A percentile compares a stretch with the other conserved stretches of the same genome.
These are phyloP conservation scores for Columba livia DNA, from an alignment of 2,113 vertebrate genomes.

Conservation along the genomic window DNA sequence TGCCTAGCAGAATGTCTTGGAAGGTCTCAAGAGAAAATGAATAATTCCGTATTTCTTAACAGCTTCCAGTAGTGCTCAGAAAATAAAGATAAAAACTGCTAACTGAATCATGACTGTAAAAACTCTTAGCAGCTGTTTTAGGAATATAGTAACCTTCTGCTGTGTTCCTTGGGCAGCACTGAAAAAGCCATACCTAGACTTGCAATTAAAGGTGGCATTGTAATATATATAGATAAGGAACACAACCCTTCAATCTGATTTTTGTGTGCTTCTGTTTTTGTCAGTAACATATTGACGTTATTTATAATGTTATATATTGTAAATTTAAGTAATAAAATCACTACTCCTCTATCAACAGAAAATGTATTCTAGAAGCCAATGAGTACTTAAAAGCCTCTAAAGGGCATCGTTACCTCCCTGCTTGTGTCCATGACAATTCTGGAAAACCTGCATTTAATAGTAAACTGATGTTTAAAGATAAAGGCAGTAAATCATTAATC, in stretches of 20 bases:
- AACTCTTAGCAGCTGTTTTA: not conserved
- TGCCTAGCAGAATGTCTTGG: not conserved
- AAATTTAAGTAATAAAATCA: not conserved
- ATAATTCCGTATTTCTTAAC: not conserved
- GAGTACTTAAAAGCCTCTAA: not conserved
- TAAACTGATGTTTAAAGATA: not conserved
- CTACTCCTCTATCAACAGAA: not conserved
- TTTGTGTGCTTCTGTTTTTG: not conserved
- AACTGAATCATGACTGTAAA: not conserved
- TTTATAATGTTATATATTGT: not conserved
- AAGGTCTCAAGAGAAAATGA: slow-evolving; percentile 17
- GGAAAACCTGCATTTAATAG: not conserved
- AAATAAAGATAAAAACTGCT: not conserved
- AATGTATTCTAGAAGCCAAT: not conserved
- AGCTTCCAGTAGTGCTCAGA: not conserved
- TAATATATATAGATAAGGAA: not conserved
- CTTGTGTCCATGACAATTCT: not conserved
- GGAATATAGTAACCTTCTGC: not conserved
- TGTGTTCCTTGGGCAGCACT: not conserved
- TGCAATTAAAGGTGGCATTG: not conserved
- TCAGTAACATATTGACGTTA: not conserved
- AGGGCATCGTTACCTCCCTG: not conserved
- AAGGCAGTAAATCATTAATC: not conserved
- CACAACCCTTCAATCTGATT: not conserved
- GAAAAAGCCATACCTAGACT: not conserved